A percentile compares a stretch with the other conserved stretches of the same genome.
phyloP scores from a whole-genome alignment of 2,888 invertebrate species.

The Agrenia bidenticulata region DNA sequence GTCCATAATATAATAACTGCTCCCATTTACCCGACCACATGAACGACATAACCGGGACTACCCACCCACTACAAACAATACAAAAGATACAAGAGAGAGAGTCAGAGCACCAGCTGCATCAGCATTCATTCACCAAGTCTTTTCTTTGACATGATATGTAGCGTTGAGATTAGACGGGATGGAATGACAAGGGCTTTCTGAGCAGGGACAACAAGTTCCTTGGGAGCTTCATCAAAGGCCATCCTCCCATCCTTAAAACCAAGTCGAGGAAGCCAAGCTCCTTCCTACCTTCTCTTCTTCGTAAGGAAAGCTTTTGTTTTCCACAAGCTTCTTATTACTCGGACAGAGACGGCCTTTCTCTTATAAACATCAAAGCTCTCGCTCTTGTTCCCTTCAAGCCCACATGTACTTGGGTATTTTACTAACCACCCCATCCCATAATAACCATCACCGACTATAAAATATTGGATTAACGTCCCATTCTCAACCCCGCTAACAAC shows the following conservation, averaged over 20 bases:
- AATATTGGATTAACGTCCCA: slow-evolving; percentile 49
- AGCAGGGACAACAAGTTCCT: too few relatives aligned
- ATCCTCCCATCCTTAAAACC: not conserved
- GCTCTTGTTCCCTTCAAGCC: too few relatives aligned
- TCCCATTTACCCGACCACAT: too few relatives aligned
- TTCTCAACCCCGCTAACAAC: slow-evolving; percentile 29
- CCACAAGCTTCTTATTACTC: not conserved
- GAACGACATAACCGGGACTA: too few relatives aligned
- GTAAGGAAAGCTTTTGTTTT: not conserved
- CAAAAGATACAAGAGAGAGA: too few relatives aligned
- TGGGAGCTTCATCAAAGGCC: not conserved
- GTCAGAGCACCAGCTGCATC: slow-evolving; percentile 14
- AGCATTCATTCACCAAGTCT: slow-evolving; percentile 8
- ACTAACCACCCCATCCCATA: slow-evolving; percentile 44
- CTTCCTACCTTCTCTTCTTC: slow-evolving; percentile 16
- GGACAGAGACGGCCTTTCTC: not conserved
- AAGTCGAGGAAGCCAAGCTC: slow-evolving; percentile 9
- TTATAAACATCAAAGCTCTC: too few relatives aligned
- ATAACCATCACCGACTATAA: slow-evolving; percentile 46
- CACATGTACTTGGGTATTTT: not conserved
- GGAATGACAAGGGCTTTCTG: slow-evolving; percentile 15
- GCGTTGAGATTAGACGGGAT: not conserved
- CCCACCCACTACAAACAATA: too few relatives aligned
- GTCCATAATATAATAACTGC: too few relatives aligned
- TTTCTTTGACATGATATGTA: not conserved